A percentile compares a stretch with the other conserved stretches of the same genome.
These are phyloP conservation scores for rat (Rattus norvegicus) DNA, from an alignment of 2,113 vertebrate species.

Conservation along the genomic window GRCr8 NC_086028.1:54890001-54890500, in stretches of 20 bases:
- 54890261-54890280: background rate
- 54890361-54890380: slow-evolving; percentile 96
- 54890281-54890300: background rate
- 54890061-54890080: slow-evolving; percentile 40
- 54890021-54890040: background rate
- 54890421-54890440: background rate
- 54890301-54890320: background rate
- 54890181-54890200: background rate
- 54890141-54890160: background rate
- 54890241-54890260: background rate
- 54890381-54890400: slow-evolving; percentile 95
- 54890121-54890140: background rate
- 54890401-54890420: slow-evolving; percentile 85
- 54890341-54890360: slow-evolving; percentile 91
- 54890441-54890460: background rate
- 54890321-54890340: background rate
- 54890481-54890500: background rate
- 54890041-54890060: background rate
- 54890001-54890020: background rate
- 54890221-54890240: background rate
- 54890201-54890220: background rate
- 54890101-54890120: background rate
- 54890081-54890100: background rate
- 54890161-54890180: background rate
- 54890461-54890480: background rate